phyloP scores from a whole-genome alignment of 2,797 vertebrate genomes.

The Graptemys geographica region DNA sequence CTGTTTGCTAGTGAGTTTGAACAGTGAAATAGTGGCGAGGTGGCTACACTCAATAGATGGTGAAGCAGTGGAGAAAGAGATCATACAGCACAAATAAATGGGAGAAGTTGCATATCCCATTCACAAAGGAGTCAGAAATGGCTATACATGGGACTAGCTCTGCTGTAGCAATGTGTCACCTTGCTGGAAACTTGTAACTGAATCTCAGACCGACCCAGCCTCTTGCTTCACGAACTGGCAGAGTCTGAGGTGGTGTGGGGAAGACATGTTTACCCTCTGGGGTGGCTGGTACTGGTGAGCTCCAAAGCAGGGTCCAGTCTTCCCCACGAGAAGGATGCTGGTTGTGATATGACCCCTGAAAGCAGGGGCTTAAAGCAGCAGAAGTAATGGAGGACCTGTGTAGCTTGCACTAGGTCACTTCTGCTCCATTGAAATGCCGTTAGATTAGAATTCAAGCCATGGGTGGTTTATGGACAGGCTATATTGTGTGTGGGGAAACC shows the following conservation, averaged over 20 bases:
- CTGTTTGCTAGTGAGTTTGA: not conserved
- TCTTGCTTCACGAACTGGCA: not conserved
- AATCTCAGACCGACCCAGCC: slow-evolving; percentile 14
- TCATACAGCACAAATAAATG: slow-evolving; percentile 6
- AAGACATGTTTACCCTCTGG: not conserved
- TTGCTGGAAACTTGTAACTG: not conserved
- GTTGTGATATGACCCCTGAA: not conserved
- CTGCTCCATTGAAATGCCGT: not conserved
- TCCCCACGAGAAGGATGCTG: slow-evolving; percentile 16
- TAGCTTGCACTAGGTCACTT: not conserved
- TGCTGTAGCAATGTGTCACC: not conserved
- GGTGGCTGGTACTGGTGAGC: not conserved
- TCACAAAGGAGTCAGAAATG: not conserved
- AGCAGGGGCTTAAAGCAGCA: not conserved
- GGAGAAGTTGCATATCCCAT: slow-evolving; percentile 8
- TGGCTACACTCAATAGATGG: not conserved
- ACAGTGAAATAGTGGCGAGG: not conserved
- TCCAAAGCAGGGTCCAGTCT: not conserved
- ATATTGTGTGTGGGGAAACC: not conserved
- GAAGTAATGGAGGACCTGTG: not conserved
- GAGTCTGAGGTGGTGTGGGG: not conserved
- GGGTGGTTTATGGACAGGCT: fast-evolving
- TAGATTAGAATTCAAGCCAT: not conserved
- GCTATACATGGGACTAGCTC: slow-evolving; percentile 25
- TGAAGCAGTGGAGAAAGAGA: not conserved